Base-by-base conservation (phyloP, 2,888 invertebrate genomes). In the Epinotia brunnichana region DNA sequence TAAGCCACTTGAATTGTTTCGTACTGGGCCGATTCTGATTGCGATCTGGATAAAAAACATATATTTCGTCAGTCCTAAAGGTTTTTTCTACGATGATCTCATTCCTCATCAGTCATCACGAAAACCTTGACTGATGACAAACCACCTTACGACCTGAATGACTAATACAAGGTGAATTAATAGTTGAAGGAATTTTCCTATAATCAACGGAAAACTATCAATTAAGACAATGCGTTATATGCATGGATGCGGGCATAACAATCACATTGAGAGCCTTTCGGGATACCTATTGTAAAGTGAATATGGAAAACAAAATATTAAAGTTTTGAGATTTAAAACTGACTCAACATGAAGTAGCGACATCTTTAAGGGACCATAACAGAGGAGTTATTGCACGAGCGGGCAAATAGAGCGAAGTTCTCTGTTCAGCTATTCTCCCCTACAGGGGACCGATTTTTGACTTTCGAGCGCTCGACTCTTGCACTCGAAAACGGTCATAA, bases 151-250 rank as follows among this genome's bases (percentile, higher is more conserved):
- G 54, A 56, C 21, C 24, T 21, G 39, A 41, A 66, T 39, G 66
- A 54, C 54, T 66, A 56, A 35, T 54, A 54, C 17, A 29, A 19
- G 17, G n/a, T n/a, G 4, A 11, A 24, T 41, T 24, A 56, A 56
- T 56, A 51, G 64, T 15, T 64, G 21, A 66, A 66, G 54, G 39
- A 66, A 54, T 54, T 66, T 41, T 56, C 66, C 66, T 54, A 10
- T 21, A 54, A 39, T 17, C 9, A 41, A 24, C 41, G 41, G 21
- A 66, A 56, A 66, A 56, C 21, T 24, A 41, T 66, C 15, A 56
- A 56, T 64, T 64, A 64, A 19, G 21, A 15, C n/a, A 44, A 24
- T 48, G 21, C 15, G 10, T 63, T 35, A n/a, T 63, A 11, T 35
- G 35, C 29, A 44, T 41, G 41, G 13, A 41, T 41, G 11, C 41